A percentile compares a stretch with the other conserved stretches of the same genome.
Conservation (phyloP, 2,113 vertebrate species). For the Ranitomeya imitator region DNA sequence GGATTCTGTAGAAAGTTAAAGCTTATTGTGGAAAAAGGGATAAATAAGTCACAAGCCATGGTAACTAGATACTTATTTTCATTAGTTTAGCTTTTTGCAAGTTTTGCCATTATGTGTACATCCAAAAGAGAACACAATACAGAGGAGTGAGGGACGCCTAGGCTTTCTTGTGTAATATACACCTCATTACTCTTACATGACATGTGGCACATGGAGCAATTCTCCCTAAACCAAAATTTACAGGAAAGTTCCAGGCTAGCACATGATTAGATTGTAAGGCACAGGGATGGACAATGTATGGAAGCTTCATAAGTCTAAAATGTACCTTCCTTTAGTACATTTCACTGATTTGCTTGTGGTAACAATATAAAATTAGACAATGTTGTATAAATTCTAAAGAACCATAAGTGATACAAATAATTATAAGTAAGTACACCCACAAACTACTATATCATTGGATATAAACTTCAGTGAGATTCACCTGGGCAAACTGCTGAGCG, state of each 20-base stretch:
- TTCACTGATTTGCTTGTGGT: no score
- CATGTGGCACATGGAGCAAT: constrained; percentile 10
- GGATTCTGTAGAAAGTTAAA: neutral
- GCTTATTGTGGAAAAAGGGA: neutral
- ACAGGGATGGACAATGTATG: neutral
- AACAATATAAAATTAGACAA: no score
- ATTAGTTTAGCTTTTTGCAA: neutral
- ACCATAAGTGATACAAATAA: no score
- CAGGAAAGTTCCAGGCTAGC: neutral
- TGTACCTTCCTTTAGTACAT: neutral
- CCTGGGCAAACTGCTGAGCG: no score
- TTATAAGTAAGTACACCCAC: no score
- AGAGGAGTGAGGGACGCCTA: neutral
- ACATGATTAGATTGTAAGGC: neutral
- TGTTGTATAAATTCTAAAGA: neutral
- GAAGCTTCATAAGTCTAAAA: neutral
- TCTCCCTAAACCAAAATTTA: constrained; percentile 1
- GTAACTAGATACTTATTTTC: constrained; percentile 13
- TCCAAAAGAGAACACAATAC: constrained; percentile 11
- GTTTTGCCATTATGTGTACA: constrained; percentile 29
- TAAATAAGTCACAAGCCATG: neutral
- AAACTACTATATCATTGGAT: no score
- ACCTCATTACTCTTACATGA: constrained; percentile 32
- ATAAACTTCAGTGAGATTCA: no score
- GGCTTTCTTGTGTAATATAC: neutral